Evolutionary conservation across 2,113 vertebrate species (phyloP).

Genomic region (Steatornis caripensis): DNA sequence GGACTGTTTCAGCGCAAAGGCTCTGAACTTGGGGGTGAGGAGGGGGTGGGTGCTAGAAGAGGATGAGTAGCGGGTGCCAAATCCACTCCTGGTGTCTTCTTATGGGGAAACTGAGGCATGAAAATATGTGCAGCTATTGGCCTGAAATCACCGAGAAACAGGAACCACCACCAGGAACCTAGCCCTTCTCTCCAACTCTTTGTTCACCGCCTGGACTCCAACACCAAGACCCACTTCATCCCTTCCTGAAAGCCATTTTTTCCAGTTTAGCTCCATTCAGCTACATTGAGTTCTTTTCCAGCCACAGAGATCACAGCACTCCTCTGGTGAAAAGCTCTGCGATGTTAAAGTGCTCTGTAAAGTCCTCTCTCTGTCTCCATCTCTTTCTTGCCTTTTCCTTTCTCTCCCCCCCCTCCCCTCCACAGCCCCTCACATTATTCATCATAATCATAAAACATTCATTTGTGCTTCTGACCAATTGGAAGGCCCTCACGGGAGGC

Average conservation of each 20-base stretch:
- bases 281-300: fast-evolving
- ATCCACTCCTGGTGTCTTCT: neutral
- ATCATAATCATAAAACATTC: constrained; percentile 77
- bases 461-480: constrained; percentile 74
- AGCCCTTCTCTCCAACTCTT: fast-evolving
- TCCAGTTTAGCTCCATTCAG: neutral
- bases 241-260: neutral
- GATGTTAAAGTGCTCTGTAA: neutral
- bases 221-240: neutral
- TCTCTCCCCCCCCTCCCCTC: neutral
- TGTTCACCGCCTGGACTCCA: neutral
- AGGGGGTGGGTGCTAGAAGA: neutral
- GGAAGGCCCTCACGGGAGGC: constrained; percentile 67
- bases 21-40: neutral
- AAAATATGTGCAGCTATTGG: neutral
- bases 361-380: neutral
- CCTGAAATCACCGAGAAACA: neutral
- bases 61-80: fast-evolving
- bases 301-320: neutral
- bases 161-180: neutral
- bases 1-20: neutral
- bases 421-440: constrained; percentile 62
- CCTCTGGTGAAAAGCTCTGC: neutral
- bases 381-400: neutral
- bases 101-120: neutral